phyloP scores from a whole-genome alignment of 92 coral and sea anemone species.

The Ricordea florida region DNA sequence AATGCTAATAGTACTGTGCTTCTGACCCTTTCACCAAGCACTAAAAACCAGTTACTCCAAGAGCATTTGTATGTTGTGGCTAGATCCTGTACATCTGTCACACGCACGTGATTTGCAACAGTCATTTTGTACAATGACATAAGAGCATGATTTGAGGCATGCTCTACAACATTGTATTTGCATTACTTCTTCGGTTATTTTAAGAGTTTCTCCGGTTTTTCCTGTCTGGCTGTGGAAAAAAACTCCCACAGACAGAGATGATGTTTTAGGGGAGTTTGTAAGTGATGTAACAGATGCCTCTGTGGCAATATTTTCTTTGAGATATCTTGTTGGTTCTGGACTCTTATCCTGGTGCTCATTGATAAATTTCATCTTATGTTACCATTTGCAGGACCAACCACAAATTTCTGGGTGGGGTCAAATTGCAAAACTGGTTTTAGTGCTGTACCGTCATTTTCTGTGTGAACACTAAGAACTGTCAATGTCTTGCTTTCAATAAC shows the following conservation, averaged over 20 bases:
- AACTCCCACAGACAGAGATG: constrained; percentile 31
- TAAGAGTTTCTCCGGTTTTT: constrained; percentile 27
- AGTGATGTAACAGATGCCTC: constrained; percentile 21
- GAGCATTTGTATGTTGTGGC: constrained; percentile 57
- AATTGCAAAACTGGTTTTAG: constrained; percentile 38
- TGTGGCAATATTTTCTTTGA: constrained; percentile 27
- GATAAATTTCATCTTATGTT: constrained; percentile 10
- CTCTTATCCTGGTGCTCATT: background rate
- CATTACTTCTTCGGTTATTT: constrained; percentile 33
- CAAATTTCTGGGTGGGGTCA: constrained; percentile 22
- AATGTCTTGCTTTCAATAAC: constrained; percentile 19
- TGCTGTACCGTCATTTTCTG: constrained; percentile 56
- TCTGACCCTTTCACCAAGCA: constrained; percentile 56
- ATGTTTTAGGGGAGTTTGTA: constrained; percentile 30
- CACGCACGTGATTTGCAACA: constrained; percentile 37
- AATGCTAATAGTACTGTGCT: constrained; percentile 43
- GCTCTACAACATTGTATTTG: constrained; percentile 36
- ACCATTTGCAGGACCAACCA: constrained; percentile 29
- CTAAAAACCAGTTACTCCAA: constrained; percentile 50
- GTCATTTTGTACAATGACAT: background rate
- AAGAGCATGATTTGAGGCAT: constrained; percentile 14
- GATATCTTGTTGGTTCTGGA: constrained; percentile 35
- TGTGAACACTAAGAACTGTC: constrained; percentile 43
- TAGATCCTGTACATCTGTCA: constrained; percentile 33
- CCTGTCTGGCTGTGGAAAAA: constrained; percentile 34